Percentiles rank a stretch among this genome's conserved stretches.
These are phyloP conservation scores for Miltochrista miniata DNA, from an alignment of 2,888 invertebrate genomes.

Conservation along the genomic window DNA sequence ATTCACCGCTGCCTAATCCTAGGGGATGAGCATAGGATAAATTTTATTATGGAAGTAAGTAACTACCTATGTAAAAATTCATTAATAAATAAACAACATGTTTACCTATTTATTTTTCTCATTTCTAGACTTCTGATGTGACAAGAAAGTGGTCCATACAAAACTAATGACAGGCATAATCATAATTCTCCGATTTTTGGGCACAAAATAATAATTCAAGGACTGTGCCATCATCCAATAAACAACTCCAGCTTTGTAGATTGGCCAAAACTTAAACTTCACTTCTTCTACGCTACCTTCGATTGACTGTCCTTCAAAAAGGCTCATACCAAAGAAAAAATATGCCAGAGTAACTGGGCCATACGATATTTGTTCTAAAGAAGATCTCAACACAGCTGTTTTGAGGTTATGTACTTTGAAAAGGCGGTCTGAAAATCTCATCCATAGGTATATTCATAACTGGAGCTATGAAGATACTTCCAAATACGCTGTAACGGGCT, in stretches of 20 bases:
- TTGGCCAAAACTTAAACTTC: not conserved
- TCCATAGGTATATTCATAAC: not conserved
- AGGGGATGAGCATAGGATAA: too few relatives aligned
- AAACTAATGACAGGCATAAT: not conserved
- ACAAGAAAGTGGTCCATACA: not conserved
- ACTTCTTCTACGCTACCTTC: not conserved
- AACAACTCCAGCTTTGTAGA: not conserved
- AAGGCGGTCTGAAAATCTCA: not conserved
- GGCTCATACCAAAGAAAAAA: not conserved
- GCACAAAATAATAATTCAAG: slow-evolving; percentile 1
- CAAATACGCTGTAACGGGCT: not conserved
- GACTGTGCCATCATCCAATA: not conserved
- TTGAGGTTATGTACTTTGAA: not conserved
- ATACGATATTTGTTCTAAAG: not conserved
- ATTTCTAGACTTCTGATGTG: not conserved
- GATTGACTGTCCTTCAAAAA: not conserved
- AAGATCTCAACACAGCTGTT: not conserved
- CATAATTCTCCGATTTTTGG: not conserved
- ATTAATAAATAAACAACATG: too few relatives aligned
- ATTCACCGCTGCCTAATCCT: too few relatives aligned
- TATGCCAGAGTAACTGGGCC: not conserved
- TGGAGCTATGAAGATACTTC: not conserved
- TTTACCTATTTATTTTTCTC: too few relatives aligned
- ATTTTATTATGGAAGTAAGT: too few relatives aligned
- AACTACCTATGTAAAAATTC: too few relatives aligned